These are phyloP conservation scores for Ginglymostoma cirratum DNA, from an alignment of 2,113 vertebrate genomes.

Conservation along the genomic window DNA sequence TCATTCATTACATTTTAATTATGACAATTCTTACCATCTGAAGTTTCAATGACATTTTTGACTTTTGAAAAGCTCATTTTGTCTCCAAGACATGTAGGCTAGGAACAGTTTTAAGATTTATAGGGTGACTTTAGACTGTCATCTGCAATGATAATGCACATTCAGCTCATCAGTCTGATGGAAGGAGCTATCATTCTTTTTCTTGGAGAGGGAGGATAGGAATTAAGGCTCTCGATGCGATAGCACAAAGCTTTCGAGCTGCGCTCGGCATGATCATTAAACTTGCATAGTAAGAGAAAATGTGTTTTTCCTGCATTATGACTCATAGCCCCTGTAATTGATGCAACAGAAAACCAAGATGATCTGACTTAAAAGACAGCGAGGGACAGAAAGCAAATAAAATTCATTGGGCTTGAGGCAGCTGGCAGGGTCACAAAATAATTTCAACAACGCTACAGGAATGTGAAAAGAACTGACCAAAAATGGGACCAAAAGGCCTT, in stretches of 20 bases:
- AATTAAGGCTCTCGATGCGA: background rate
- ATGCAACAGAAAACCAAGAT: background rate
- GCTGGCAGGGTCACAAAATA: background rate
- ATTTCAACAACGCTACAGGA: background rate
- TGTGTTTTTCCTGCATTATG: constrained; percentile 22
- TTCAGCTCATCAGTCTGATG: background rate
- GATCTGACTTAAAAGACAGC: background rate
- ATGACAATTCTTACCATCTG: background rate
- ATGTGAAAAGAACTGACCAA: background rate
- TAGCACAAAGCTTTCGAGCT: background rate
- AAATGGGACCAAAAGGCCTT: background rate
- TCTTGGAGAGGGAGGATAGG: background rate
- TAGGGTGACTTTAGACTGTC: background rate
- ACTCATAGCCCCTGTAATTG: background rate
- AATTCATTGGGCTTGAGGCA: background rate
- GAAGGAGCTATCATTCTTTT: background rate
- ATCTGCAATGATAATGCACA: background rate
- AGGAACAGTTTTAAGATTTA: background rate
- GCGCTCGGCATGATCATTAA: background rate
- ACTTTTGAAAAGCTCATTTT: background rate
- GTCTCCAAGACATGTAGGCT: background rate
- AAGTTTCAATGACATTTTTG: background rate
- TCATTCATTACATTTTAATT: background rate
- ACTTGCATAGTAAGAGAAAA: background rate
- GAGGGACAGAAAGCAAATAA: background rate